Evolutionary conservation across 2,888 invertebrate species (phyloP), one percentile per base, ranked within the genome.

Genomic region (Heliconius hortense): DNA sequence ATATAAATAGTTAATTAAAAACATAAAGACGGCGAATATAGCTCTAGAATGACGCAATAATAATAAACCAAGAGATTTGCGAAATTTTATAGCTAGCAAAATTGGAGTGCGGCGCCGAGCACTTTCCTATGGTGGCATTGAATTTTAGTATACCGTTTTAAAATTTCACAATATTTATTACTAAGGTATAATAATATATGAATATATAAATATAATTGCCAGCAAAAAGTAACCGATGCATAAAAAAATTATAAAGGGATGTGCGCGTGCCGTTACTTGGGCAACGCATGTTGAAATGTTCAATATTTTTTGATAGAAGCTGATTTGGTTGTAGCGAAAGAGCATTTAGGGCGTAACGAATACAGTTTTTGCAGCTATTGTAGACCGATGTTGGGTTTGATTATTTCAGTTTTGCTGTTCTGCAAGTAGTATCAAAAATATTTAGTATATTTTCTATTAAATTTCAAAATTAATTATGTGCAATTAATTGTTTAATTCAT

Each of bases 121-220:
- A 84, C 84, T 87, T 89, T 87, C 87, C 87, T 87, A 87, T 86
- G 81, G 80, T 88, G 90, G 88, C 91, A 90, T 91, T 91, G 91
- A 90, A 85, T 88, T 88, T 87, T 82, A 79, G 72, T 79, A 74
- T 78, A 70, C 59, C 64, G 76, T 77, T 78, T 70, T 75, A 72
- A 64, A 79, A 78, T 73, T 56, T 59, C 59, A 59, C 56, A 70
- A 56, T 21, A 28, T 35, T 35, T 35, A 69, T 56, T 74, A 74
- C 72, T 73, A 77, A 72, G 73, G 84, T 84, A 85, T 83, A 84
- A 1, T 18, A 18, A 18, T 48, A 18, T 83, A 81, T 84, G 83
- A 82, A 82, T 85, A 87, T 86, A 84, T 84, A 82, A 82, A 82
- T 75, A 79, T 74, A 79, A 78, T 81, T 81, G 62, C 35, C 18